Evolutionary conservation across 2,797 vertebrate genomes (phyloP), one percentile per base, ranked within the genome.

Genomic region (Sebastes vulpes): DNA sequence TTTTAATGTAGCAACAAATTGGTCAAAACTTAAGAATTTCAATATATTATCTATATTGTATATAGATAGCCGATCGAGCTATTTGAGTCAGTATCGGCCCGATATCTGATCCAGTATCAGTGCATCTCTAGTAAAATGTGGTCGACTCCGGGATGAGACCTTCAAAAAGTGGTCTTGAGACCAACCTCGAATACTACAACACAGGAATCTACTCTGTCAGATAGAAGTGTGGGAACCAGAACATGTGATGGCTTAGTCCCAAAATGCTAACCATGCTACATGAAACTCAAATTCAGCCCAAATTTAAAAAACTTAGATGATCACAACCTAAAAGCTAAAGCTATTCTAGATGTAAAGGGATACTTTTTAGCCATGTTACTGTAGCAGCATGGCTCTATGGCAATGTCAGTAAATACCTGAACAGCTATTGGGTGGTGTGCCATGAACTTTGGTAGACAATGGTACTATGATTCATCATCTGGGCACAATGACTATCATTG

Each of bases 21-120:
- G 35, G 35, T 38, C 35, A 38, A 38, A 1, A 38, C 35, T 38
- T 38, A 38, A 38, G 0, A 35, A 0, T 35, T 35, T 35, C 0
- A 12, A 4, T 35, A 12, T 35, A 35, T 35, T 1, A 35, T 35
- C 32, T 35, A 12, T 38, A 38, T 5, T 38, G 35, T 38, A 12
- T 12, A 35, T 0, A 35, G 35, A 38, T 38, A 14, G 0, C 35
- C 35, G 0, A 38, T 14, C 35, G 5, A 38, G 35, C 35, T 38
- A 38, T 38, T 38, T 38, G 35, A 14, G 35, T 38, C 35, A 14
- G 35, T 38, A 14, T 38, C 0, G 0, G 35, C 35, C 35, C 5
- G 12, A 38, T 0, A 38, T 38, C 35, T 0, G 35, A 38, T 38
- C 35, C 12, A 14, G 35, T 38, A 38, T 38, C 12, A 38, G 35